Conservation (phyloP, 2,113 vertebrate species). For the Orthonyx spaldingii region DNA sequence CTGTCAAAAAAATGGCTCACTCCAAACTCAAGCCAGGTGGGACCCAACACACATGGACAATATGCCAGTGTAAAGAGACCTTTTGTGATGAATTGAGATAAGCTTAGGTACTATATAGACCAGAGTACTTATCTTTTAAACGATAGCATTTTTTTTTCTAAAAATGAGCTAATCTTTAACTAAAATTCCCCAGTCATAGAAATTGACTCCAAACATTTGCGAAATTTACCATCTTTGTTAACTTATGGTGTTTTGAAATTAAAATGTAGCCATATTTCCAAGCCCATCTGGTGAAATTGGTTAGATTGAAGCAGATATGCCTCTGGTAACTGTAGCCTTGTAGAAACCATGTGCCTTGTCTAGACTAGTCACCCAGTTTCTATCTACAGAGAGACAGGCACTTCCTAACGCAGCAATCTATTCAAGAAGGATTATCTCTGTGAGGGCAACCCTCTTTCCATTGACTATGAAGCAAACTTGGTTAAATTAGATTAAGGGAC, state of each 20-base stretch:
- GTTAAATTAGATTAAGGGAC: not conserved
- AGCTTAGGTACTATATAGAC: not conserved
- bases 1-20: not conserved
- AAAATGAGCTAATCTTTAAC: not conserved
- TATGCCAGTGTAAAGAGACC: not conserved
- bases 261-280: not conserved
- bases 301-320: not conserved
- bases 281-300: not conserved
- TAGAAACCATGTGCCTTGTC: not conserved
- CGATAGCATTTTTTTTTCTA: not conserved
- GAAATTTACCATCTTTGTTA: not conserved
- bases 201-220: not conserved
- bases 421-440: not conserved
- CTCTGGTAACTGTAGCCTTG: not conserved
- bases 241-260: not conserved
- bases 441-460: not conserved
- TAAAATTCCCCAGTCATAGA: not conserved
- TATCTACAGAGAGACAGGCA: not conserved
- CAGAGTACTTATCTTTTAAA: not conserved
- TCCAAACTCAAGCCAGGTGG: not conserved
- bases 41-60: not conserved
- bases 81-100: not conserved
- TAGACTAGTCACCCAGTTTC: not conserved
- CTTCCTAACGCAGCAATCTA: not conserved
- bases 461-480: not conserved